Evolutionary conservation across 1,140 invertebrate genomes (phyloP).

Genomic region (Temnothorax curvispinosus): DNA sequence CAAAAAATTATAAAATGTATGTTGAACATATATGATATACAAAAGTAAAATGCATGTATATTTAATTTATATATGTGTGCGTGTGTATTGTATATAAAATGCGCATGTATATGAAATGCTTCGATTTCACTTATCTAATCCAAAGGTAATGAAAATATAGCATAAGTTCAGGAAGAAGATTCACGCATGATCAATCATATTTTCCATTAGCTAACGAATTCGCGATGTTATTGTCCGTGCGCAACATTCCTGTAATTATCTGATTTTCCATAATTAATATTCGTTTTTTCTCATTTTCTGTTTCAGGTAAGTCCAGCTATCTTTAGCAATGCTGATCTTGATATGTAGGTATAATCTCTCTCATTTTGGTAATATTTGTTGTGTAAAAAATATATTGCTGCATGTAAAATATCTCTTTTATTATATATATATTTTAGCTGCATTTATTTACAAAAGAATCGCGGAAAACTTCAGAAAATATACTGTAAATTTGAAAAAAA

Average conservation of each 20-base stretch:
- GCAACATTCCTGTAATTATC: slow-evolving; percentile 40
- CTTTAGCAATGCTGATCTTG: background rate
- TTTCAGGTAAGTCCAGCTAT: slow-evolving; percentile 74
- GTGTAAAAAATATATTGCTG: too few relatives aligned
- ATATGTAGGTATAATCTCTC: too few relatives aligned
- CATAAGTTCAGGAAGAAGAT: background rate
- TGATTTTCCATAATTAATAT: slow-evolving; percentile 42
- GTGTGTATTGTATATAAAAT: too few relatives aligned
- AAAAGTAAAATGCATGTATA: background rate
- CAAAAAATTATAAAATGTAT: background rate
- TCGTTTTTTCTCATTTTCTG: slow-evolving; percentile 55
- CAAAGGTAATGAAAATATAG: background rate
- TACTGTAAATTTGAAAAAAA: too few relatives aligned
- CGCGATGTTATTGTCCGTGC: background rate
- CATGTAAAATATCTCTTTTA: too few relatives aligned
- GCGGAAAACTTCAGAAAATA: too few relatives aligned
- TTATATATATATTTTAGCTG: too few relatives aligned
- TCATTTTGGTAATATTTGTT: too few relatives aligned
- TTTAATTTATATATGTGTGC: too few relatives aligned
- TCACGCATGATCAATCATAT: background rate
- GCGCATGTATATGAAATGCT: too few relatives aligned
- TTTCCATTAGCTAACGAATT: background rate
- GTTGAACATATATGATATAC: background rate
- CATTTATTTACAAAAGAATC: too few relatives aligned
- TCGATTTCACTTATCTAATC: too few relatives aligned